Evolutionary conservation across 2,888 invertebrate genomes (phyloP).

Genomic region (Cheilosia scutellata): DNA sequence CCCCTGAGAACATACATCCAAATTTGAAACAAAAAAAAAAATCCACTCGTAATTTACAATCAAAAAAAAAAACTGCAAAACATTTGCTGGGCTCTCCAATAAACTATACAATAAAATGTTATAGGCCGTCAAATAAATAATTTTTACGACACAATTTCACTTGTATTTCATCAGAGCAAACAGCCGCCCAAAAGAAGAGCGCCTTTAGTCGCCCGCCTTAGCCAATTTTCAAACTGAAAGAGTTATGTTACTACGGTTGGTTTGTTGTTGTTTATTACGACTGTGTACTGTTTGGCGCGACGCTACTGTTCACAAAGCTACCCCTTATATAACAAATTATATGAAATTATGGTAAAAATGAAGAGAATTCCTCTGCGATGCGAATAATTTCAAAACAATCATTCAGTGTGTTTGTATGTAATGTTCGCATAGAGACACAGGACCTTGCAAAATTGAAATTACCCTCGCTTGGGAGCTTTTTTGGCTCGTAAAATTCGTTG

Average conservation of each 20-base stretch:
- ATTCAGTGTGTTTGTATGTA: background rate
- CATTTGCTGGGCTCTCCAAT: slow-evolving; percentile 17
- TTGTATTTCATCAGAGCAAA: slow-evolving; percentile 34
- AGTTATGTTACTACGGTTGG: slow-evolving; percentile 38
- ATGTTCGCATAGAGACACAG: background rate
- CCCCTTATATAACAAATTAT: background rate
- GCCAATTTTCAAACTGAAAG: slow-evolving; percentile 18
- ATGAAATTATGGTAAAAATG: slow-evolving; percentile 20
- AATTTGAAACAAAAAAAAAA: background rate
- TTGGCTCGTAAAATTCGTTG: slow-evolving; percentile 11
- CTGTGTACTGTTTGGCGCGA: background rate
- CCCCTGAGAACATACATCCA: background rate
- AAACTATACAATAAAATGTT: slow-evolving; percentile 42
- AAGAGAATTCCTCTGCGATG: slow-evolving; percentile 5
- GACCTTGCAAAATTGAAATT: slow-evolving; percentile 1
- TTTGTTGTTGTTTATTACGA: background rate
- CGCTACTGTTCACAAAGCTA: background rate
- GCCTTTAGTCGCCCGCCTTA: background rate
- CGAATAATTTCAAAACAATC: slow-evolving; percentile 23
- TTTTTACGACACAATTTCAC: slow-evolving; percentile 51
- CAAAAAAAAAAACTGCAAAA: slow-evolving; percentile 19
- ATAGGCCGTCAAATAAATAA: slow-evolving; percentile 45
- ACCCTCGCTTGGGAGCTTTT: slow-evolving; percentile 7
- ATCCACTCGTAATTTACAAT: slow-evolving; percentile 18
- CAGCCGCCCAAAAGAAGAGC: background rate